Conservation (phyloP, 2,797 vertebrate genomes). For the Ctenochaetus hawaiiensis region DNA sequence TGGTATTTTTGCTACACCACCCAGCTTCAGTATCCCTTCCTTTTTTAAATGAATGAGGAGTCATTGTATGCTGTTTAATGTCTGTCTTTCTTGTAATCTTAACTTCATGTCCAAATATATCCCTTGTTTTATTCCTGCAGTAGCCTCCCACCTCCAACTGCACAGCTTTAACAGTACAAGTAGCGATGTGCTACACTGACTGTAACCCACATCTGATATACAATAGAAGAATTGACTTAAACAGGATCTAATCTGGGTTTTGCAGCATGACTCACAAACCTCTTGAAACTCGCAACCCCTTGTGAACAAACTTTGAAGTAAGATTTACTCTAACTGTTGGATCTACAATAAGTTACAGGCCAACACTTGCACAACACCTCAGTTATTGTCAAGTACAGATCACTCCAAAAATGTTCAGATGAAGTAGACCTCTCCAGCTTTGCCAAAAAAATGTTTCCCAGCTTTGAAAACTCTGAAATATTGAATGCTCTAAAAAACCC, state of each 20-base stretch:
- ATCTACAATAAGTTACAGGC: background rate
- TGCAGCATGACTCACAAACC: conserved; percentile 29
- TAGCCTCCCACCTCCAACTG: background rate
- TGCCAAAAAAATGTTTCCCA: conserved; percentile 22
- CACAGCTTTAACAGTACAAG: no score
- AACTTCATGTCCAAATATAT: background rate
- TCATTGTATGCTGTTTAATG: background rate
- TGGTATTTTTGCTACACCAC: no score
- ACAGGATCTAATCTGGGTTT: conserved; percentile 17
- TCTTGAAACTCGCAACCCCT: background rate
- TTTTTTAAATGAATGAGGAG: background rate
- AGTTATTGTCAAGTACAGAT: conserved; percentile 6
- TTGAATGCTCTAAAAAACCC: background rate
- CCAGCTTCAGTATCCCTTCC: background rate
- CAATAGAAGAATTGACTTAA: conserved; percentile 14
- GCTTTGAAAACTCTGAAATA: conserved; percentile 7
- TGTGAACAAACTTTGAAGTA: background rate
- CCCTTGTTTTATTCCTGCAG: background rate
- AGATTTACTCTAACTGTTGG: conserved; percentile 22
- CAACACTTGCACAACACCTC: background rate
- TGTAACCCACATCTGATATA: conserved; percentile 15
- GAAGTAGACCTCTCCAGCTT: conserved; percentile 5
- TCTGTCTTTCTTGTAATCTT: background rate
- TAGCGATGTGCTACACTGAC: background rate
- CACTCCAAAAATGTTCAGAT: background rate